phyloP scores from a whole-genome alignment of 2,888 invertebrate genomes.

The Pycnomerus fuliginosus region DNA sequence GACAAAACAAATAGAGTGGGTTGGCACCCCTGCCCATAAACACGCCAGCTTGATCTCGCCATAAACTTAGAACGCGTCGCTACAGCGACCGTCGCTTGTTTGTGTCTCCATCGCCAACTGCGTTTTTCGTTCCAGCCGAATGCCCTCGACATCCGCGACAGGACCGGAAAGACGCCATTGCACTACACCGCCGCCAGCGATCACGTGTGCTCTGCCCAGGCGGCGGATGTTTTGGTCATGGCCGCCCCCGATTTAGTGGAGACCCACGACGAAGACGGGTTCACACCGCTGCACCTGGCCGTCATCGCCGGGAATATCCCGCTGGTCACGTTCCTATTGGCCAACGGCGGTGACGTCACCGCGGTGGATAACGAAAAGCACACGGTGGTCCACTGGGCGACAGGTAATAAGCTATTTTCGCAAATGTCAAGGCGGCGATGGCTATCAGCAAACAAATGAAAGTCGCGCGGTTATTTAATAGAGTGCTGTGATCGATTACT shows the following conservation, averaged over 20 bases:
- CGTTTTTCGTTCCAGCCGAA: conserved; percentile 60
- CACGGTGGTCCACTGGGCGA: conserved; percentile 97
- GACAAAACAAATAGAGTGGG: too few species aligned
- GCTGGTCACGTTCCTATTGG: conserved; percentile 80
- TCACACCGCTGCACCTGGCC: conserved; percentile 92
- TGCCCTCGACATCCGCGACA: conserved; percentile 70
- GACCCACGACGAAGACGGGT: conserved; percentile 88
- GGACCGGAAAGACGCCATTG: conserved; percentile 81
- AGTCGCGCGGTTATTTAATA: too few species aligned
- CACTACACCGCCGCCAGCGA: conserved; percentile 79
- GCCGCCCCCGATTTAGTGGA: conserved; percentile 84
- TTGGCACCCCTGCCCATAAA: too few species aligned
- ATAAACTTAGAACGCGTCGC: too few species aligned
- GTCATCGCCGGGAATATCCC: conserved; percentile 91
- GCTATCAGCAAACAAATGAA: too few species aligned
- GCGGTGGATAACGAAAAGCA: conserved; percentile 92
- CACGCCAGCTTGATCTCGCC: too few species aligned
- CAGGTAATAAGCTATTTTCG: too few species aligned
- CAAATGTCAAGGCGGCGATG: too few species aligned
- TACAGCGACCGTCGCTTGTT: too few species aligned
- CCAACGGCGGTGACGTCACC: conserved; percentile 86
- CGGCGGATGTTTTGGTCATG: conserved; percentile 71
- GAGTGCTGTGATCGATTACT: too few species aligned
- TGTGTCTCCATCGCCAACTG: too few species aligned
- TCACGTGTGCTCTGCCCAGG: conserved; percentile 58